Evolutionary conservation across 1,140 invertebrate species (phyloP).

Genomic region (Neoseiulus cucumeris): DNA sequence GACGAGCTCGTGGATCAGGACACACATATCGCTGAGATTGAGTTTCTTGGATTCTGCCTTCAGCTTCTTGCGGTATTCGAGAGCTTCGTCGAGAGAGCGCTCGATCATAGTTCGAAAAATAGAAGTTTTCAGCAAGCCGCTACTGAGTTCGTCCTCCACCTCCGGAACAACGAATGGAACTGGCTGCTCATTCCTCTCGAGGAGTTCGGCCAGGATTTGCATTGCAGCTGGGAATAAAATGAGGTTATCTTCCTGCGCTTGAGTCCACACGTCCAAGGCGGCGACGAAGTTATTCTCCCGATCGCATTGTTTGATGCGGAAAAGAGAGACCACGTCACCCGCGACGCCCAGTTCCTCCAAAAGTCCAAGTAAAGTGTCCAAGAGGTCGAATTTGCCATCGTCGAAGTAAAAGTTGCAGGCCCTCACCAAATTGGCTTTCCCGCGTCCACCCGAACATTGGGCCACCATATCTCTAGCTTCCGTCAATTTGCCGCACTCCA

Average conservation of each 20-base stretch:
- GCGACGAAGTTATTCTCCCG: neutral
- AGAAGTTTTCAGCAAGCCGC: too few species aligned
- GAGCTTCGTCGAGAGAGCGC: neutral
- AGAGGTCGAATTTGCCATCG: neutral
- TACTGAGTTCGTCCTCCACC: too few species aligned
- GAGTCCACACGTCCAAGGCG: neutral
- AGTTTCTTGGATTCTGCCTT: neutral
- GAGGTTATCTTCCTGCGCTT: neutral
- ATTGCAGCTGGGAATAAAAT: neutral
- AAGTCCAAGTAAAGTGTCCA: neutral
- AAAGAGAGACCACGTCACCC: neutral
- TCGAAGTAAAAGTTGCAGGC: neutral
- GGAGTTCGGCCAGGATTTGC: neutral
- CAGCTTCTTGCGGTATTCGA: neutral
- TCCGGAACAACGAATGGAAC: neutral
- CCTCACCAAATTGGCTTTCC: neutral
- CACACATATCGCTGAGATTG: neutral
- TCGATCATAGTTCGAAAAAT: too few species aligned
- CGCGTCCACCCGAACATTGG: neutral
- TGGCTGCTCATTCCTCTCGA: neutral
- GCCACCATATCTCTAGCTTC: neutral
- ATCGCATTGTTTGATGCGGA: neutral
- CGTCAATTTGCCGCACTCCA: neutral
- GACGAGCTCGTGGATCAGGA: neutral
- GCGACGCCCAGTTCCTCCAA: neutral